phyloP scores from a whole-genome alignment of 2,113 vertebrate species.

The Sitta europaea region DNA sequence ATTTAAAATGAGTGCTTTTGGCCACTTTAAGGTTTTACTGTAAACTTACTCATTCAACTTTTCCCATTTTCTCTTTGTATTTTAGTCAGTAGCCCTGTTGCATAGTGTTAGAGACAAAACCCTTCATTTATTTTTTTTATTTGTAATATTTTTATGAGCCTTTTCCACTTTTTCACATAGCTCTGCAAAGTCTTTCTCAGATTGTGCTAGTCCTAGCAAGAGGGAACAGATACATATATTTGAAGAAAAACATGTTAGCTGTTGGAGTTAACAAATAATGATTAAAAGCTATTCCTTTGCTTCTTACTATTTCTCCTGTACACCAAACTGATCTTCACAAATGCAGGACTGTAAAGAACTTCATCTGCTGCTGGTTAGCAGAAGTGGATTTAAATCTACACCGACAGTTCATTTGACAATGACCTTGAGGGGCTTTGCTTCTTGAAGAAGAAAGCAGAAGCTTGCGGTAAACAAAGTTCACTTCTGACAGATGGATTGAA shows the following conservation, averaged over 20 bases:
- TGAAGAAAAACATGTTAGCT: slow-evolving; percentile 54
- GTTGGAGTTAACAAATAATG: slow-evolving; percentile 59
- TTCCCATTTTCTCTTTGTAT: slow-evolving; percentile 51
- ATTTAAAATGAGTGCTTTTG: slow-evolving; percentile 40
- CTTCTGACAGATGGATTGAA: slow-evolving; percentile 99
- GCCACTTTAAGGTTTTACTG: slow-evolving; percentile 44
- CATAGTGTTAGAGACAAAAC: background rate
- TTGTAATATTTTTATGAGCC: slow-evolving; percentile 32
- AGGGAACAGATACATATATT: slow-evolving; percentile 11
- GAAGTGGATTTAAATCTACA: slow-evolving; percentile 80
- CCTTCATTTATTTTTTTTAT: slow-evolving; percentile 39
- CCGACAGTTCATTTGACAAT: slow-evolving; percentile 85
- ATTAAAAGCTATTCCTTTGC: slow-evolving; percentile 66
- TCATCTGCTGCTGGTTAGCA: slow-evolving; percentile 75
- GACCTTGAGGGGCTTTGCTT: slow-evolving; percentile 93
- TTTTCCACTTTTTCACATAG: slow-evolving; percentile 43
- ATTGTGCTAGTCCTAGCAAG: slow-evolving; percentile 27
- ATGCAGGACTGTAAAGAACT: slow-evolving; percentile 69
- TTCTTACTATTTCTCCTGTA: slow-evolving; percentile 67
- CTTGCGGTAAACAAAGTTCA: slow-evolving; percentile 99
- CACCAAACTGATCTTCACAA: slow-evolving; percentile 68
- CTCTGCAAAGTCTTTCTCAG: slow-evolving; percentile 22
- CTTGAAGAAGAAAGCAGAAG: slow-evolving; percentile 99
- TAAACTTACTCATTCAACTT: slow-evolving; percentile 60
- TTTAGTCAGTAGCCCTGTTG: slow-evolving; percentile 58